These are phyloP conservation scores for Netelia fuscicornis DNA, from an alignment of 2,888 invertebrate species.

Conservation along the genomic window DNA sequence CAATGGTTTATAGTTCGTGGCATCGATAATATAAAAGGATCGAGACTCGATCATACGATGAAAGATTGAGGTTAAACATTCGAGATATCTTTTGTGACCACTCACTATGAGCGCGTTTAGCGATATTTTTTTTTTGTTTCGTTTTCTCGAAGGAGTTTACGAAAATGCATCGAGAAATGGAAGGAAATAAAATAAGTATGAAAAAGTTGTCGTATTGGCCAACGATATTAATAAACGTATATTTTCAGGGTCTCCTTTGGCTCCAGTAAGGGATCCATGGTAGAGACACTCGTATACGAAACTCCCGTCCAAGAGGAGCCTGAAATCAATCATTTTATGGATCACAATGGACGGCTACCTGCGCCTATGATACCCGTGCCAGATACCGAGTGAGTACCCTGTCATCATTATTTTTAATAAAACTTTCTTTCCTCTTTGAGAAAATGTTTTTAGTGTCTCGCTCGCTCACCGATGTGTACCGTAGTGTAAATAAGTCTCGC, in stretches of 20 bases:
- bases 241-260: slow-evolving; percentile 94
- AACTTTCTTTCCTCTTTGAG: too few species aligned
- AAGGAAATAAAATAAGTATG: neutral
- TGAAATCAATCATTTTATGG: slow-evolving; percentile 87
- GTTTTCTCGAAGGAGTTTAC: too few species aligned
- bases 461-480: too few species aligned
- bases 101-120: neutral
- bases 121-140: too few species aligned
- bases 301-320: slow-evolving; percentile 92
- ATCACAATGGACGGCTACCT: slow-evolving; percentile 82
- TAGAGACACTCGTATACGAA: slow-evolving; percentile 96
- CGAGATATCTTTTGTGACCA: slow-evolving; percentile 71
- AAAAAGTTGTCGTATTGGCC: neutral
- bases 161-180: too few species aligned
- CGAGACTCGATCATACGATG: slow-evolving; percentile 75
- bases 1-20: slow-evolving; percentile 66
- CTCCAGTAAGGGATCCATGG: slow-evolving; percentile 97
- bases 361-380: slow-evolving; percentile 81
- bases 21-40: slow-evolving; percentile 66
- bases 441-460: too few species aligned
- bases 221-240: neutral
- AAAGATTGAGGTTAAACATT: slow-evolving; percentile 79
- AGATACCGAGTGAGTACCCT: slow-evolving; percentile 82
- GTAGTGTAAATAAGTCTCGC: neutral
- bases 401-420: neutral